Base-by-base conservation (phyloP, 1,140 invertebrate genomes). In the Luehdorfia chinensis region DNA sequence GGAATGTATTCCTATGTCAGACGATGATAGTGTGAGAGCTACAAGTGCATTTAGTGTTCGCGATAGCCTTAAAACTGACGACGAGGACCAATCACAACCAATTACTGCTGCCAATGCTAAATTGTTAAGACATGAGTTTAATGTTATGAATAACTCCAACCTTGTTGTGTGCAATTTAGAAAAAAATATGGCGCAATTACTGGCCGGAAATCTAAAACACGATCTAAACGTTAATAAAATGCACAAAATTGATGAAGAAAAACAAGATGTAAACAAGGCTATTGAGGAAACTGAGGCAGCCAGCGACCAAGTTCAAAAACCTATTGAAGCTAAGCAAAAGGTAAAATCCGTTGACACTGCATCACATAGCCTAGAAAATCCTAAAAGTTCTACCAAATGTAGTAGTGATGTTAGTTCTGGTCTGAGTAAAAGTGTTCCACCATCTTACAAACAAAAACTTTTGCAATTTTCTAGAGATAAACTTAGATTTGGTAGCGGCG, bases 51-150 rank as follows among this genome's bases (percentile, higher is more conserved):
- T 87, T 44, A 88, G 87, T 58, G 75, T 88, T 0, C 66, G 87
- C 55, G 89, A 90, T 50, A 88, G 88, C 25, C 69, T 90, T 1
- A 89, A 90, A 63, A 90, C 89, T n/a, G 89, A 90, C 50, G 85
- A 88, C 12, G 89, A 90, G 71, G 89, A 90, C 34, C 87, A 88
- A 45, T 58, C 83, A 18, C 78, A 87, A 39, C 84, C 80, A 7
- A 87, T 88, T 16, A 86, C 84, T 6, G 80, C 75, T 18, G 78
- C 69, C 3, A 84, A 87, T 39, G 87, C 85, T 0, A 85, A 85
- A 59, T 50, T 88, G 31, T 59, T 88, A 11, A 55, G 78, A 31
- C 84, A 88, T 32, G 85, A 88, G 45, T 88, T 83, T 39, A 81
- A 85, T 44, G 75, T 88, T 5, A 81, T 88, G 66, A 85, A 87